Evolutionary conservation across 2,888 invertebrate genomes (phyloP).

Genomic region (Lydus trimaculatus): DNA sequence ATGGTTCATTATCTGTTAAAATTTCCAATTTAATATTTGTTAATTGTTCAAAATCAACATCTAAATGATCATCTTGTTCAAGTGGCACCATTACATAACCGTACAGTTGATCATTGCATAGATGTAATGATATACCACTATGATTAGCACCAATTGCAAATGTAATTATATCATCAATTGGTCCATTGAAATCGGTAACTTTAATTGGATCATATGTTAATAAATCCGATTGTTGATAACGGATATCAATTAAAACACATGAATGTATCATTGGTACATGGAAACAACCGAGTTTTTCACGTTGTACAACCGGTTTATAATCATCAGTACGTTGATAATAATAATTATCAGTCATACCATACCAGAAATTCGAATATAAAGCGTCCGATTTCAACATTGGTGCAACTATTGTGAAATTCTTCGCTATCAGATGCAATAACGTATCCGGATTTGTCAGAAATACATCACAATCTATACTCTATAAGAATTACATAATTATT

Average conservation of each 20-base stretch:
- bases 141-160: conserved; percentile 85
- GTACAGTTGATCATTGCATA: conserved; percentile 83
- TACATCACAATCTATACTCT: conserved; percentile 88
- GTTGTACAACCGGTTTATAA: conserved; percentile 80
- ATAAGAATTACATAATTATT: conserved; percentile 44
- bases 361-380: conserved; percentile 96
- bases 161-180: conserved; percentile 87
- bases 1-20: conserved; percentile 66
- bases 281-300: conserved; percentile 76
- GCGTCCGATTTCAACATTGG: conserved; percentile 89
- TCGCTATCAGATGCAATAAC: conserved; percentile 68
- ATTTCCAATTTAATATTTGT: conserved; percentile 70
- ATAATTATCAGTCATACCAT: conserved; percentile 86
- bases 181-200: conserved; percentile 70
- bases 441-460: conserved; percentile 75
- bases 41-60: conserved; percentile 74
- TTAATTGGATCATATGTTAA: conserved; percentile 79
- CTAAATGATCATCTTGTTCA: conserved; percentile 70
- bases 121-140: conserved; percentile 69
- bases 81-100: conserved; percentile 86
- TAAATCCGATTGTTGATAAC: conserved; percentile 63
- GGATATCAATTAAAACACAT: conserved; percentile 81
- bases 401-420: conserved; percentile 73
- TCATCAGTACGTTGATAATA: conserved; percentile 85
- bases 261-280: conserved; percentile 92